phyloP scores from a whole-genome alignment of 2,113 vertebrate genomes.

The Pogona vitticeps region DNA sequence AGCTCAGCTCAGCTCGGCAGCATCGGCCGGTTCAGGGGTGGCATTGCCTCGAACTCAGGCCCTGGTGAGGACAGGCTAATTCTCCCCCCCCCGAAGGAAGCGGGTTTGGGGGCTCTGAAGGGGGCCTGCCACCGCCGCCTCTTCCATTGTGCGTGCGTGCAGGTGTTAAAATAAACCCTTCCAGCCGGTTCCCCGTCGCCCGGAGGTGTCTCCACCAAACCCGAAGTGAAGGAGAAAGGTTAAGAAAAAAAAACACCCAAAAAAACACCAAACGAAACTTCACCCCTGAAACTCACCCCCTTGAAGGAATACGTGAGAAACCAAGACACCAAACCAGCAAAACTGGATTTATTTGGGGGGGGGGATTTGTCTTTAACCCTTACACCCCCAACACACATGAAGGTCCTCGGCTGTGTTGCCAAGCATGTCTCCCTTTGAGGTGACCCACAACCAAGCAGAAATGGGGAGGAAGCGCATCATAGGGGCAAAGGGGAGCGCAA shows the following conservation, averaged over 20 bases:
- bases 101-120: neutral
- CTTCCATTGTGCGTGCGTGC: neutral
- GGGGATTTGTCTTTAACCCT: neutral
- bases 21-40: neutral
- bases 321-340: conserved; percentile 24
- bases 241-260: neutral
- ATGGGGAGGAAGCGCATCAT: no score
- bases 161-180: neutral
- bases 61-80: neutral
- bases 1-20: neutral
- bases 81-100: no score
- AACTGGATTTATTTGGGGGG: conserved; percentile 21
- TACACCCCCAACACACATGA: no score
- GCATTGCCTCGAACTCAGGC: neutral
- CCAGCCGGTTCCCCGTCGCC: neutral
- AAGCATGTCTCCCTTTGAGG: neutral
- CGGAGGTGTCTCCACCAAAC: conserved; percentile 34
- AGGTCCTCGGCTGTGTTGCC: no score
- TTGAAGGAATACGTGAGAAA: conserved; percentile 44
- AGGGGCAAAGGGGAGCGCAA: no score
- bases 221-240: neutral
- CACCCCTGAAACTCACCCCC: conserved; percentile 1
- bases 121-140: neutral
- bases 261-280: neutral
- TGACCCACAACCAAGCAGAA: neutral